Evolutionary conservation across 1,140 invertebrate genomes (phyloP), one percentile per base, ranked within the genome.

Genomic region (Tetragnatha versicolor): DNA sequence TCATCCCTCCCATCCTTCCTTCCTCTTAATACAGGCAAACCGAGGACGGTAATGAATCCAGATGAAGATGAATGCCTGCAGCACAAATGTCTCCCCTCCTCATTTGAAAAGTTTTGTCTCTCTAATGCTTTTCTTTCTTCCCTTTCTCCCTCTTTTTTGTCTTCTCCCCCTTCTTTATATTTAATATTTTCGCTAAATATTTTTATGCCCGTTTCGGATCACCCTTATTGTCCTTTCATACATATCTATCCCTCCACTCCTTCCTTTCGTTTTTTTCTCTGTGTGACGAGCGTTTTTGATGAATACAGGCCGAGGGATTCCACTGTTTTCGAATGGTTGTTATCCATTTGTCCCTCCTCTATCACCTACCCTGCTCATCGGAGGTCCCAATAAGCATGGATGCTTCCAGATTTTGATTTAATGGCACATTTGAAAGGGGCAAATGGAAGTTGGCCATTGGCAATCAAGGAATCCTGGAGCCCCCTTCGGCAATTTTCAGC

Each of bases 21-120:
- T 76, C 75, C 61, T 77, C 33, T 65, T 66, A 77, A 77, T 66
- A 63, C 61, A 77, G 75, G 58, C 75, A 77, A 76, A 76, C 73
- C 58, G 51, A 39, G 69, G 25, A 35, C 33, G 35, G 60, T 76
- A 76, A 77, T 77, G 75, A 77, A 77, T 77, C 75, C 51, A 45
- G 68, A 77, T 77, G 75, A 77, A 77, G 61, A 77, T 77, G 75
- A 77, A 77, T 77, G 75, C 61, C 51, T 25, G 58, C 60, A 33
- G 53, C 60, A 63, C 73, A 76, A 76, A 76, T 76, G 73, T 76
- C 73, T 76, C 37, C 22, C 73, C 47, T 60, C 68, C 75, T 77
- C 61, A 77, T 77, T 77, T 77, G 75, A 77, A 77, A 77, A 77
- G 75, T 77, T 77, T 77, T 77, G 60, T 77, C 51, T n/a, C n/a